These are phyloP conservation scores for Rhynchonema sp. DNA, from an alignment of 2,888 invertebrate genomes.

Conservation along the genomic window DNA sequence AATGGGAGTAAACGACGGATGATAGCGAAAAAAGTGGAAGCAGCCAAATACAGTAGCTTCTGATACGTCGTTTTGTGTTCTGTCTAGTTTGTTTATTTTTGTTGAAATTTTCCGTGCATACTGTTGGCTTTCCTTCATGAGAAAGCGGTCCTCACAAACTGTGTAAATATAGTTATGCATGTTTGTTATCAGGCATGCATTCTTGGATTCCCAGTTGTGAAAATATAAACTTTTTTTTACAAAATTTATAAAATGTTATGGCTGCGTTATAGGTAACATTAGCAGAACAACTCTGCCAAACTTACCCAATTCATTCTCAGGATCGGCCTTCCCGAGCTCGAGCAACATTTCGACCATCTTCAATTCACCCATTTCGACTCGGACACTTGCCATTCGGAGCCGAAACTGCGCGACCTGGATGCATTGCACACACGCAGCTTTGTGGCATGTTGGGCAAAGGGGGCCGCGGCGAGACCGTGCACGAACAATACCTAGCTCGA, in stretches of 20 bases:
- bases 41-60: neutral
- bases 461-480: conserved; percentile 87
- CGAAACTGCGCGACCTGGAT: neutral
- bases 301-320: conserved; percentile 29
- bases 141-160: neutral
- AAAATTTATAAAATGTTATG: too few relatives aligned
- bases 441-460: conserved; percentile 77
- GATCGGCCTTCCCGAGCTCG: conserved; percentile 63
- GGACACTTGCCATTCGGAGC: neutral
- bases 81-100: neutral
- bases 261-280: too few relatives aligned
- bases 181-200: too few relatives aligned
- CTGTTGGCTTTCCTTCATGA: neutral
- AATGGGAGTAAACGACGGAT: neutral
- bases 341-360: conserved; percentile 56
- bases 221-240: too few relatives aligned
- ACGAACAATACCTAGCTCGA: conserved; percentile 31
- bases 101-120: too few relatives aligned
- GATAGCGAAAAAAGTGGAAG: neutral
- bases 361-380: conserved; percentile 62
- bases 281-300: too few relatives aligned
- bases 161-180: too few relatives aligned
- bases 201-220: too few relatives aligned
- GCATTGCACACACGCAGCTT: neutral
- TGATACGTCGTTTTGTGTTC: neutral